Percentiles rank a stretch among this genome's conserved stretches.
These are phyloP conservation scores for Agrochola circellaris DNA, from an alignment of 2,888 invertebrate species.

Conservation along the genomic window DNA sequence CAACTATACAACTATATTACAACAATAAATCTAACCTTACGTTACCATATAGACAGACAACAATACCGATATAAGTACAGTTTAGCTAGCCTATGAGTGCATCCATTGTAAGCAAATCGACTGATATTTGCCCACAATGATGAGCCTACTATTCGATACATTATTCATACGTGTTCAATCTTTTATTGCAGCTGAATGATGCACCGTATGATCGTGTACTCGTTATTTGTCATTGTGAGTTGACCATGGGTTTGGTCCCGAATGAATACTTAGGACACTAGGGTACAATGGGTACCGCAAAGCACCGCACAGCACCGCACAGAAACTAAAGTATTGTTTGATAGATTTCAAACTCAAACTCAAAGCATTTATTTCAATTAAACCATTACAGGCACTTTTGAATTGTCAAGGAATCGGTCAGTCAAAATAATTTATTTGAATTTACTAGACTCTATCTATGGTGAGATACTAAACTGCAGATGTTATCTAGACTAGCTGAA, in stretches of 20 bases:
- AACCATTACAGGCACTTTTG: too few species aligned
- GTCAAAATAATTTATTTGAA: not conserved
- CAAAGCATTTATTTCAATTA: too few species aligned
- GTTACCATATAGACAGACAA: conserved; percentile 29
- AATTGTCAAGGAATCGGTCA: too few species aligned
- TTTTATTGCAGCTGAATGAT: conserved; percentile 67
- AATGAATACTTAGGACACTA: conserved; percentile 10
- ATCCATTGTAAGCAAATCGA: conserved; percentile 82
- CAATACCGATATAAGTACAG: conserved; percentile 44
- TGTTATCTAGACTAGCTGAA: not conserved
- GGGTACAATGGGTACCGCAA: not conserved
- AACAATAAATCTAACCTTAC: conserved; percentile 21
- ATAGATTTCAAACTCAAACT: too few species aligned
- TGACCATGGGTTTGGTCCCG: conserved; percentile 47
- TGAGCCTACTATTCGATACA: conserved; percentile 70
- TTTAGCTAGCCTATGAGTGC: conserved; percentile 43
- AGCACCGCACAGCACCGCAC: not conserved
- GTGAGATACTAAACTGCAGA: not conserved
- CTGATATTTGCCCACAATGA: conserved; percentile 69
- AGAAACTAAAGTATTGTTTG: not conserved
- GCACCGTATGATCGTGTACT: conserved; percentile 37
- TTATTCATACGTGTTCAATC: conserved; percentile 77
- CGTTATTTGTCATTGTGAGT: conserved; percentile 45
- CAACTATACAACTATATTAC: not conserved
- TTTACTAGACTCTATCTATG: not conserved